Conservation (phyloP, 2,888 invertebrate genomes). For the Ormyrus thymus region DNA sequence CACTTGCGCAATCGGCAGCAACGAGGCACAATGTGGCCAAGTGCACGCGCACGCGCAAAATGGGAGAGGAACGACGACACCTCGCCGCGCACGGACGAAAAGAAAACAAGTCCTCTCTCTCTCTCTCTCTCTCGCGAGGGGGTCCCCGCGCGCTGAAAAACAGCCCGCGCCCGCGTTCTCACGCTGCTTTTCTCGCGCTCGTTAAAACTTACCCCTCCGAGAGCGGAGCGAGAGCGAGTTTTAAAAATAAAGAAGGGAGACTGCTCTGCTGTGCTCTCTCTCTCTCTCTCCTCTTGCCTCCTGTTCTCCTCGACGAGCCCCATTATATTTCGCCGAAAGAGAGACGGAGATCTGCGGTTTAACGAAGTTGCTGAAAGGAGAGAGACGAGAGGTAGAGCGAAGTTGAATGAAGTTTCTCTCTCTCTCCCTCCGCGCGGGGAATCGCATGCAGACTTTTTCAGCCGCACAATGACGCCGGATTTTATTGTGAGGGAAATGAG, state of each 20-base stretch:
- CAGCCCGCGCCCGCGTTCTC: constrained; percentile 34
- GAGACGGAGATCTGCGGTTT: constrained; percentile 20
- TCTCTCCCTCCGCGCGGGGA: background rate
- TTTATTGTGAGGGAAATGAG: background rate
- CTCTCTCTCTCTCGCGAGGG: too few relatives aligned
- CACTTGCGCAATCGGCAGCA: constrained; percentile 38
- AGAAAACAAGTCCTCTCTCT: background rate
- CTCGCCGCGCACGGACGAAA: background rate
- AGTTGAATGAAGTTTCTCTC: constrained; percentile 13
- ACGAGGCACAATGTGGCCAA: background rate
- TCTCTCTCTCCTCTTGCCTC: constrained; percentile 4
- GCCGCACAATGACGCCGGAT: background rate
- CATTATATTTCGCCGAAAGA: constrained; percentile 22
- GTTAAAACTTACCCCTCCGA: constrained; percentile 37
- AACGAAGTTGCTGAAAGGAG: constrained; percentile 22
- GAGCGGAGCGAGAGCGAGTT: constrained; percentile 14
- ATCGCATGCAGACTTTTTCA: background rate
- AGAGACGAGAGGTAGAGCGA: constrained; percentile 5
- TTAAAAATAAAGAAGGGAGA: background rate
- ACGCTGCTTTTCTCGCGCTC: constrained; percentile 42
- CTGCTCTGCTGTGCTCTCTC: background rate
- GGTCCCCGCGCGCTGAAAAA: too few relatives aligned
- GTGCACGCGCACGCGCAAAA: background rate
- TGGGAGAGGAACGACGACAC: background rate
- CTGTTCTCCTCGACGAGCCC: background rate